Evolutionary conservation across 2,113 vertebrate genomes (phyloP).

Genomic region (Anguilla japonica): DNA sequence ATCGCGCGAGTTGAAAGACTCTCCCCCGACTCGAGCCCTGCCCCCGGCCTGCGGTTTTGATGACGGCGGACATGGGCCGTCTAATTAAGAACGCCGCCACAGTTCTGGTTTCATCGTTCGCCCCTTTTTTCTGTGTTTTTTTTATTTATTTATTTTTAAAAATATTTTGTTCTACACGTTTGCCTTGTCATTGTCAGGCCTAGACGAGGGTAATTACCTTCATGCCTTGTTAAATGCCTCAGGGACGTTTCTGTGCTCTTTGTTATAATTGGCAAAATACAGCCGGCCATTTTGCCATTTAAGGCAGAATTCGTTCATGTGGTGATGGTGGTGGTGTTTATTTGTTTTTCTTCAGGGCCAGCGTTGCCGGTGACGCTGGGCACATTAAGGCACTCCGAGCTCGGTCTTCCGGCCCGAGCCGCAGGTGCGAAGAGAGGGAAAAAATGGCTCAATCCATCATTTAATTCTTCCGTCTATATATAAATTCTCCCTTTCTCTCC

Average conservation of each 20-base stretch:
- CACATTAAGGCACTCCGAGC: too few species aligned
- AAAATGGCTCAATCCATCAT: too few species aligned
- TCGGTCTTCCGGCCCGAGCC: too few species aligned
- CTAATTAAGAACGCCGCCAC: not conserved
- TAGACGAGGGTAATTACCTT: not conserved
- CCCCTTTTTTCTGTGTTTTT: not conserved
- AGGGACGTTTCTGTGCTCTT: not conserved
- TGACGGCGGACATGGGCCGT: not conserved
- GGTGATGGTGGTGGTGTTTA: not conserved
- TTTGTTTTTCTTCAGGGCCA: not conserved
- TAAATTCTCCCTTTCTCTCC: not conserved
- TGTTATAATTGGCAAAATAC: not conserved
- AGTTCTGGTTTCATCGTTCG: not conserved
- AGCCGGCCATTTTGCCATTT: not conserved
- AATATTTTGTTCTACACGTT: not conserved
- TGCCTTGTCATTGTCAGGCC: not conserved
- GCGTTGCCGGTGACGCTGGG: too few species aligned
- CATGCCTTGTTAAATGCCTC: not conserved
- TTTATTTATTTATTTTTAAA: too few species aligned
- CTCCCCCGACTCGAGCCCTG: not conserved
- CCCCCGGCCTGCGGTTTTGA: not conserved
- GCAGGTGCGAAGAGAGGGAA: too few species aligned
- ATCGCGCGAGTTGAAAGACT: not conserved
- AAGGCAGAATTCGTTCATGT: not conserved
- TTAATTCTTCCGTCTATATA: too few species aligned